phyloP scores from a whole-genome alignment of 2,797 vertebrate genomes.

The Thalassophryne amazonica region DNA sequence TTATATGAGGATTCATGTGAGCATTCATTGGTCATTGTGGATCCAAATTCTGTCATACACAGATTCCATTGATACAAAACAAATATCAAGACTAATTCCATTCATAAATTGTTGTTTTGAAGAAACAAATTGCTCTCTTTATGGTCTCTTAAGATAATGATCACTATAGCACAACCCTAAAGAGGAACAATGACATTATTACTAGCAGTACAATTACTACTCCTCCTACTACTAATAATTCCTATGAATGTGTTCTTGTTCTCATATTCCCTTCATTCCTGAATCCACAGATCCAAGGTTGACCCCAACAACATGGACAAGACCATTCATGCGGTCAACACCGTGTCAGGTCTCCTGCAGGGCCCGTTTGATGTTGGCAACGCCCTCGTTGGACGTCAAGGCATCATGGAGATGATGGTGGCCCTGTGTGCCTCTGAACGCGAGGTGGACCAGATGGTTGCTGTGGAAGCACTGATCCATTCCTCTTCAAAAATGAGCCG shows the following conservation, averaged over 20 bases:
- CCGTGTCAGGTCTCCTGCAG: constrained; percentile 91
- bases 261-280: neutral
- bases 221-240: too few species aligned
- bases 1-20: too few species aligned
- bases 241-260: neutral
- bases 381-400: constrained; percentile 84
- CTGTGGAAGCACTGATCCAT: constrained; percentile 94
- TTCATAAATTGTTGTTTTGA: too few species aligned
- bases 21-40: too few species aligned
- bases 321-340: constrained; percentile 92
- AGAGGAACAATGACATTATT: too few species aligned
- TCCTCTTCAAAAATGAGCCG: constrained; percentile 94
- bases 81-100: too few species aligned
- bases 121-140: too few species aligned
- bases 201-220: too few species aligned
- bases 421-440: constrained; percentile 91
- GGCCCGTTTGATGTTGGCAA: constrained; percentile 97
- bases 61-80: too few species aligned
- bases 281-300: constrained; percentile 86
- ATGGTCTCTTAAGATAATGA: too few species aligned
- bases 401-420: constrained; percentile 99
- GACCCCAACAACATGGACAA: constrained; percentile 96
- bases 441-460: constrained; percentile 95
- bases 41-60: too few species aligned
- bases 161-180: too few species aligned